Base-by-base conservation (phyloP, 2,888 invertebrate species). In the Erpobdella octoculata region DNA sequence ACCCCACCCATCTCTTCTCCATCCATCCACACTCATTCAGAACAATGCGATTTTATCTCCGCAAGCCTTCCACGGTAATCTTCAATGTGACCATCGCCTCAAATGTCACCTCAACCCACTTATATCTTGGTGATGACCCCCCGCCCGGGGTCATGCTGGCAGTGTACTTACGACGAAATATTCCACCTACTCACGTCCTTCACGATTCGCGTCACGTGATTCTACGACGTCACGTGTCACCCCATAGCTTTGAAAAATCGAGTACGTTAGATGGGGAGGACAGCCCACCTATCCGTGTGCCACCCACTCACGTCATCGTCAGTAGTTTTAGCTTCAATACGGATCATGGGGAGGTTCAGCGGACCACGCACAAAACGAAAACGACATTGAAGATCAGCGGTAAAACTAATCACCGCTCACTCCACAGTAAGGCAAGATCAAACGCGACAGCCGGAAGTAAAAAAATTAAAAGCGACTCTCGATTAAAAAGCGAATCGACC, bases 171-270 rank as follows among this genome's bases (percentile, higher is more conserved):
- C 21, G 53, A 28, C 21, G 53, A 15, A 53, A 53, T 15, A 21
- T 53, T 28, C 53, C 53, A 8, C 53, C 53, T 15, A 53, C 53
- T 53, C 53, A 53, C n/a, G 53, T 53, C 21, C 53, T 53, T 53
- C 53, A 53, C 53, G 53, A 53, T 28, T 53, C 53, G 21, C 53
- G 53, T 53, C 53, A 53, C 53, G 53, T 53, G 53, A 53, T 53
- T 53, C 28, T 53, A 53, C 53, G 53, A 53, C 53, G 53, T 53
- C 53, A 53, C 53, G 53, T 53, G 53, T n/a, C n/a, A n/a, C n/a
- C n/a, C n/a, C n/a, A n/a, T n/a, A n/a, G n/a, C n/a, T n/a, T n/a
- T n/a, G n/a, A n/a, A n/a, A n/a, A n/a, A n/a, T n/a, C n/a, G n/a
- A n/a, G n/a, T n/a, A n/a, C n/a, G n/a, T n/a, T n/a, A n/a, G n/a